phyloP scores from a whole-genome alignment of 2,113 vertebrate genomes.

The Oreochromis niloticus region DNA sequence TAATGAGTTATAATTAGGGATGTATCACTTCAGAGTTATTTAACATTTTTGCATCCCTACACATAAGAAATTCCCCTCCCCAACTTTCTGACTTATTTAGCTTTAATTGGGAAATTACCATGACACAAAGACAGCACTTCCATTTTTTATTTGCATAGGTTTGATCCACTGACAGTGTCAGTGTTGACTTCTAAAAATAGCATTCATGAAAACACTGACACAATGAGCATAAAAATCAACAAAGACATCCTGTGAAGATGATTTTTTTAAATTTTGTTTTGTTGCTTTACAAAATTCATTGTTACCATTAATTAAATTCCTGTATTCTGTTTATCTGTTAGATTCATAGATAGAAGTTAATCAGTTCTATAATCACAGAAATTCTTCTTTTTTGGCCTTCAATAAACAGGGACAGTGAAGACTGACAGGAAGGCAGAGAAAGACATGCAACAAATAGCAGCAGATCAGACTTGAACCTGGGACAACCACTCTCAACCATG shows the following conservation, averaged over 20 bases:
- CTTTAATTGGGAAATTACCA: slow-evolving; percentile 15
- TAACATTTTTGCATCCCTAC: background rate
- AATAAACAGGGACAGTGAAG: background rate
- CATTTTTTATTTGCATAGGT: background rate
- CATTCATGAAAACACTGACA: background rate
- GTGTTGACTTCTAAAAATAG: background rate
- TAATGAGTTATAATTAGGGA: background rate
- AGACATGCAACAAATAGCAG: background rate
- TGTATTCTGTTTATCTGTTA: background rate
- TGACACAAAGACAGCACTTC: background rate
- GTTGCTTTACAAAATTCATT: background rate
- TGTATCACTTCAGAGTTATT: background rate
- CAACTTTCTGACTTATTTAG: background rate
- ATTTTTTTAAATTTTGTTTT: background rate
- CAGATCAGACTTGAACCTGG: background rate
- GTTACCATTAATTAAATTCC: background rate
- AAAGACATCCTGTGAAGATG: background rate
- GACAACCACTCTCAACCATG: background rate
- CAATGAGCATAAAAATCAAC: background rate
- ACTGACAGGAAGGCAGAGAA: background rate
- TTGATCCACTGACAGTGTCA: background rate
- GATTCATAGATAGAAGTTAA: background rate
- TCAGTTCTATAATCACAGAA: background rate
- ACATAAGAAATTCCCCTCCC: background rate
- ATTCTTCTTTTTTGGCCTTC: background rate